These are phyloP conservation scores for Psittacus erithacus DNA, from an alignment of 2,113 vertebrate species.

Conservation along the genomic window DNA sequence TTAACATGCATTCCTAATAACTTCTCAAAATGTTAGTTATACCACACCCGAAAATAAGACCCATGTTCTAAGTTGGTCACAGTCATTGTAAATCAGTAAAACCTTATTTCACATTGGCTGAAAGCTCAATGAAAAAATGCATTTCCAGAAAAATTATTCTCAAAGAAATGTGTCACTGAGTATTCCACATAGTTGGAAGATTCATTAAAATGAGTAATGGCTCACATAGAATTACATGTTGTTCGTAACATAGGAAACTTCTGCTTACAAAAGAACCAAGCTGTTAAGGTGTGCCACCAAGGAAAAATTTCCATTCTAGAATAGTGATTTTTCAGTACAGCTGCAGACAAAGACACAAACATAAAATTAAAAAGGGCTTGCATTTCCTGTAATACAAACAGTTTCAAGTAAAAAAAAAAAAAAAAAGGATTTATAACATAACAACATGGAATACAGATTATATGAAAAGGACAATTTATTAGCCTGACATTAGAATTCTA, in stretches of 20 bases:
- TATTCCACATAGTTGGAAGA: neutral
- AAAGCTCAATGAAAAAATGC: neutral
- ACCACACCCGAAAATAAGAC: neutral
- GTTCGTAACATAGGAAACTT: neutral
- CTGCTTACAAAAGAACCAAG: neutral
- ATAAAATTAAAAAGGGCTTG: neutral
- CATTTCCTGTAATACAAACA: neutral
- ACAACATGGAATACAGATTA: neutral
- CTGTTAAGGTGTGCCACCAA: neutral
- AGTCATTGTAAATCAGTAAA: neutral
- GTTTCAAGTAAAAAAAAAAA: neutral
- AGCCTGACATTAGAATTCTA: neutral
- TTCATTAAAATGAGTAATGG: neutral
- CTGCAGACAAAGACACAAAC: neutral
- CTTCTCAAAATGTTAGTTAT: neutral
- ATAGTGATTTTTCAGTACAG: neutral
- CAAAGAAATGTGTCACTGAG: neutral
- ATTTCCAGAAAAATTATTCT: neutral
- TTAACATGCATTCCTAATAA: neutral
- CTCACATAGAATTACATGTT: neutral
- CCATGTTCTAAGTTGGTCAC: neutral
- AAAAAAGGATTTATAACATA: neutral
- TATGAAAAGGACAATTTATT: neutral
- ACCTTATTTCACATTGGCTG: neutral
- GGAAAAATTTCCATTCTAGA: neutral